phyloP scores from a whole-genome alignment of 1,140 invertebrate species.

The Amphibalanus amphitrite region DNA sequence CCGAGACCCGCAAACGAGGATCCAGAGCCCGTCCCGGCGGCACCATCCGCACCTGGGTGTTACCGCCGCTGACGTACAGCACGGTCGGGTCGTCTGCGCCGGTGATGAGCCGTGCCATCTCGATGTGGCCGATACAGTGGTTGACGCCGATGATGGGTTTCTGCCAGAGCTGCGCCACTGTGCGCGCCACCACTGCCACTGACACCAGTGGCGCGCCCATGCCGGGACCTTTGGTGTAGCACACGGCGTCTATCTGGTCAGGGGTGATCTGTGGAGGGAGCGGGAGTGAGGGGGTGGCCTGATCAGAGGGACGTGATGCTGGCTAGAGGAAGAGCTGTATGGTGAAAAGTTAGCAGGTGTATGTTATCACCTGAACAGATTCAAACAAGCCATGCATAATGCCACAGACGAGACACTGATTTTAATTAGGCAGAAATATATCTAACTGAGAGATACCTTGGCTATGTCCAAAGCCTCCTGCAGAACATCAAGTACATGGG shows the following conservation, averaged over 20 bases:
- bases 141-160: conserved; percentile 96
- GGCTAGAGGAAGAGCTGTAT: too few species aligned
- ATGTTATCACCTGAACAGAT: too few species aligned
- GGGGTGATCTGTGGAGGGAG: conserved; percentile 30
- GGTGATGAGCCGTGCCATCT: conserved; percentile 95
- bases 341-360: too few species aligned
- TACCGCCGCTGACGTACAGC: conserved; percentile 96
- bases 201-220: conserved; percentile 88
- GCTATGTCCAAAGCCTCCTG: conserved; percentile 64
- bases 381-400: too few species aligned
- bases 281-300: too few species aligned
- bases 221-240: conserved; percentile 95
- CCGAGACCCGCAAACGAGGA: neutral
- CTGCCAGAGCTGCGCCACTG: conserved; percentile 81
- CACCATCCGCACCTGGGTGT: conserved; percentile 79
- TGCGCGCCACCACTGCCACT: conserved; percentile 83
- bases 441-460: neutral
- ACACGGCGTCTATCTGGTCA: conserved; percentile 75
- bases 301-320: too few species aligned
- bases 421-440: too few species aligned
- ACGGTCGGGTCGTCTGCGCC: conserved; percentile 89
- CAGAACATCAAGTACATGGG: conserved; percentile 58
- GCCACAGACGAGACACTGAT: too few species aligned
- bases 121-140: conserved; percentile 97
- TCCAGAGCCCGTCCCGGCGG: too few species aligned